Base-by-base conservation (phyloP, 2,113 vertebrate species). In the Nycticorax nycticorax region DNA sequence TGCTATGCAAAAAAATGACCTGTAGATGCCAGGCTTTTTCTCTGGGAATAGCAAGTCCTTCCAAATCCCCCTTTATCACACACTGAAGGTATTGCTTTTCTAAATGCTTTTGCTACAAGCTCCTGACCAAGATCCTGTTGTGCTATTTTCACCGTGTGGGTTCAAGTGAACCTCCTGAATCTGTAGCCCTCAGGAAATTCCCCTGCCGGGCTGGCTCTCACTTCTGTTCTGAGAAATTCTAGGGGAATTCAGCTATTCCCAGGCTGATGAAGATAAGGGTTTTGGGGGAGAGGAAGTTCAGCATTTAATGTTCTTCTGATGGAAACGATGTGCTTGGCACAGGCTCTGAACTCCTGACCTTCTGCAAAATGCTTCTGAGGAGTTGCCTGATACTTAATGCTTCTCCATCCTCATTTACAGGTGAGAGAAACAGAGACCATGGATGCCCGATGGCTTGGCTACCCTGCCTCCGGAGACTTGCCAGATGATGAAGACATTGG, bases 341-440 rank as follows among this genome's bases (percentile, higher is more conserved):
- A 55, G 23, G 26, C 73, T 81, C 55, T 86, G 83, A 83, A 43
- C 52, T 64, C 56, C 62, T 84, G 57, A 69, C 45, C 26, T 37
- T 55, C 48, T 63, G 35, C 22, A 7, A 83, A 89, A 59, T 59
- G n/a, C 26, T 80, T 82, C 53, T 76, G 56, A 68, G 37, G 33
- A 43, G 30, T 37, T 78, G 39, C 33, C 35, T 64, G 28, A 17
- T 75, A 39, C 57, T 89, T 96, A 74, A 95, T 4, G 4, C 21
- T 45, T 85, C n/a, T 88, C 78, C n/a, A 37, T 1, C 24, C 37
- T 3, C 2, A 0, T 86, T 89, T 75, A 55, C 63, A 98, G 98
- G 98, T 98, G 79, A 97, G 98, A 92, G 98, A 98, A 95, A 98
- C 98, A 0, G 97, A 98, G 88, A 98, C 98, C 69, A 98, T 98